Conservation (phyloP, 1,140 invertebrate genomes). For the Phymastichus coffea region DNA sequence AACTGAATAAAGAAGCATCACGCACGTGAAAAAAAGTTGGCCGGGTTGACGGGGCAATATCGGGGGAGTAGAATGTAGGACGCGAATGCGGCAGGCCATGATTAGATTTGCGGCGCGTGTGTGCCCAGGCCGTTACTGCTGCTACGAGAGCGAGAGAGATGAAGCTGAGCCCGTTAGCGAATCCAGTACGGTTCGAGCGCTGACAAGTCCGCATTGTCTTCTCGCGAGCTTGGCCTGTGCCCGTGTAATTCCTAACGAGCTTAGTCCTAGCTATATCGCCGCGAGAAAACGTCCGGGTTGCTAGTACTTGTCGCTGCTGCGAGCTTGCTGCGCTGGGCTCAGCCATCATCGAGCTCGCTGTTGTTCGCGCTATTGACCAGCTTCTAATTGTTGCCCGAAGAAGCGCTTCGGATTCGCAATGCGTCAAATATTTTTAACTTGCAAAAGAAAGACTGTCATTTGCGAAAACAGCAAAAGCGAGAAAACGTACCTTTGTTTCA, state of each 20-base stretch:
- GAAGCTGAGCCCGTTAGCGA: constrained; percentile 48
- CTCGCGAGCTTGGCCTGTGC: constrained; percentile 23
- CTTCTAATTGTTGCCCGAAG: background rate
- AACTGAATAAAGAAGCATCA: too few species aligned
- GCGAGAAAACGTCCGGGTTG: too few species aligned
- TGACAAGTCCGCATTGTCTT: constrained; percentile 48
- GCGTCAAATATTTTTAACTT: too few species aligned
- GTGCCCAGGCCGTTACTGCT: background rate
- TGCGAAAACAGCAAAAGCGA: too few species aligned
- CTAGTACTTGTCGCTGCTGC: too few species aligned
- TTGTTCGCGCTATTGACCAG: background rate
- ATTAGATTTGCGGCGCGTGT: constrained; percentile 51
- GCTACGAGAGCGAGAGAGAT: too few species aligned
- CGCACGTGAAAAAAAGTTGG: too few species aligned
- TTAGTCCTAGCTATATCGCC: constrained; percentile 37
- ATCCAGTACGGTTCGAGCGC: constrained; percentile 47
- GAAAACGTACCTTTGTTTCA: too few species aligned
- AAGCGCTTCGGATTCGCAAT: too few species aligned
- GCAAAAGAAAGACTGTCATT: too few species aligned
- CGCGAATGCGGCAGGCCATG: constrained; percentile 48
- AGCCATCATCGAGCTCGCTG: background rate
- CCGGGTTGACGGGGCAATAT: too few species aligned
- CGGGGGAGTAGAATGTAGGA: constrained; percentile 37
- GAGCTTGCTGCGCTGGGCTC: background rate
- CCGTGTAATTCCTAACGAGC: constrained; percentile 48